Evolutionary conservation across 2,888 invertebrate species (phyloP).

Genomic region (Anorthoa munda): DNA sequence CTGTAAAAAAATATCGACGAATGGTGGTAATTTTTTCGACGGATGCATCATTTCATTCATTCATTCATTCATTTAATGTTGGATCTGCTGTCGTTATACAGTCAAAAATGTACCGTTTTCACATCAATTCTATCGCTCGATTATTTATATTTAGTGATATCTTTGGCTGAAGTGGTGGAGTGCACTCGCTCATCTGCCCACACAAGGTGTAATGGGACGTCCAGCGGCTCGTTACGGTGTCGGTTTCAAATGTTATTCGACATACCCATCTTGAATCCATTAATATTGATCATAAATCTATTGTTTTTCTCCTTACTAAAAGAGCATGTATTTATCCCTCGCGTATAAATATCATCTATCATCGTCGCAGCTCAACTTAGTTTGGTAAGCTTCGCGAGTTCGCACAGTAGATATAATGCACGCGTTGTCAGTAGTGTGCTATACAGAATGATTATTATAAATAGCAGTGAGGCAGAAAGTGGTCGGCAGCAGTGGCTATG

Average conservation of each 20-base stretch:
- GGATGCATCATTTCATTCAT: too few species aligned
- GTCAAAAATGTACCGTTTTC: conserved; percentile 6
- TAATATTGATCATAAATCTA: conserved; percentile 1
- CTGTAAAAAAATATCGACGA: too few species aligned
- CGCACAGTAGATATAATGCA: conserved; percentile 21
- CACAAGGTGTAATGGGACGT: not conserved
- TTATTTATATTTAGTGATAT: conserved; percentile 2
- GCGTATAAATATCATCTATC: conserved; percentile 31
- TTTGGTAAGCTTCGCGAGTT: conserved; percentile 11
- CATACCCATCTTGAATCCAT: conserved; percentile 8
- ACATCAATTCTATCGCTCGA: not conserved
- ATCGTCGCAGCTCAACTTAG: conserved; percentile 19
- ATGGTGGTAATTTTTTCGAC: too few species aligned
- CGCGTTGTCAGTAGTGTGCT: conserved; percentile 32
- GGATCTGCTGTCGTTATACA: conserved; percentile 23
- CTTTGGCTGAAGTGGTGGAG: not conserved
- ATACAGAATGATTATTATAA: conserved; percentile 66
- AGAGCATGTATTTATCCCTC: conserved; percentile 8
- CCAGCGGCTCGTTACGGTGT: not conserved
- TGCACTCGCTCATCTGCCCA: conserved; percentile 13
- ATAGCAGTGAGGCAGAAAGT: conserved; percentile 84
- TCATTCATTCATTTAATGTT: too few species aligned
- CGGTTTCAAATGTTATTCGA: conserved; percentile 1
- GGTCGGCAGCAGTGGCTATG: conserved; percentile 77
- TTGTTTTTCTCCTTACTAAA: conserved; percentile 16